A percentile compares a stretch with the other conserved stretches of the same genome.
Conservation (phyloP, 2,797 vertebrate species). For the Etheostoma nigrum region DNA sequence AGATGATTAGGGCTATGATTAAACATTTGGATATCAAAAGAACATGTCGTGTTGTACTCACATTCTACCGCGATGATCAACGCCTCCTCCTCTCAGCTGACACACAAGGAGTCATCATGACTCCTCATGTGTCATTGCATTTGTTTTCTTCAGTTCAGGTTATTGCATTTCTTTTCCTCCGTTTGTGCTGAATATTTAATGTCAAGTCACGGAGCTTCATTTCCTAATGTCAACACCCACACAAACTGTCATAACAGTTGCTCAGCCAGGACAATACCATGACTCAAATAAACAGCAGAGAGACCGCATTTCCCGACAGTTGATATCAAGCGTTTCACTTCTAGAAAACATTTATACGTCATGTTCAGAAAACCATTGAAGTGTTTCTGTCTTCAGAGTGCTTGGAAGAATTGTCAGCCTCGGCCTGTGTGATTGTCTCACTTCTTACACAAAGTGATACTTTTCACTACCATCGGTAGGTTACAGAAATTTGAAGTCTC, state of each 20-base stretch:
- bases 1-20: slow-evolving; percentile 2
- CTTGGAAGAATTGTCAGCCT: not conserved
- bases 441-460: not conserved
- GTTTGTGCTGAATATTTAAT: slow-evolving; percentile 56
- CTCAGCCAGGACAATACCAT: slow-evolving; percentile 30
- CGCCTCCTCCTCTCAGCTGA: slow-evolving; percentile 22
- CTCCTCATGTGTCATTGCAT: slow-evolving; percentile 21
- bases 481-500: not conserved
- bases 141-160: slow-evolving; percentile 31
- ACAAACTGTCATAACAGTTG: slow-evolving; percentile 47
- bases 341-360: not conserved
- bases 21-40: not conserved
- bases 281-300: slow-evolving; percentile 35
- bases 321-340: slow-evolving; percentile 27
- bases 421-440: not conserved
- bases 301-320: slow-evolving; percentile 13
- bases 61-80: slow-evolving; percentile 15
- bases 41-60: slow-evolving; percentile 1
- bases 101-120: slow-evolving; percentile 38
- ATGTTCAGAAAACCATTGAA: slow-evolving; percentile 8
- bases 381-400: not conserved
- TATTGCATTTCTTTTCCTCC: slow-evolving; percentile 29
- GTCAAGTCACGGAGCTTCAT: slow-evolving; percentile 49
- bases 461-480: not conserved
- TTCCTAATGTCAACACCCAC: slow-evolving; percentile 68